These are phyloP conservation scores for Poecilobothrus nobilitatus DNA, from an alignment of 2,888 invertebrate species.

Conservation along the genomic window DNA sequence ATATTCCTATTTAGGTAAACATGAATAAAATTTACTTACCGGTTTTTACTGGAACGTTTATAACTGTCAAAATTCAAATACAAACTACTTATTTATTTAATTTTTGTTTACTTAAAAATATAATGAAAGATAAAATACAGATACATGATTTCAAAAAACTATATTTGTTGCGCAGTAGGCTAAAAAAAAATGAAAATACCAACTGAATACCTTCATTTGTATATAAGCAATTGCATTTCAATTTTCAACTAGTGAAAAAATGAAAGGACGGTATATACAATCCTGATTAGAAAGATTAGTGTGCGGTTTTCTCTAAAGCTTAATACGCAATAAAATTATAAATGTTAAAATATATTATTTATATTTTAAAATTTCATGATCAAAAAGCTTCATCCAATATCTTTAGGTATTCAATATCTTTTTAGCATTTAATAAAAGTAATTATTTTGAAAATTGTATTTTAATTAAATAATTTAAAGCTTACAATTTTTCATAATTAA, in stretches of 20 bases:
- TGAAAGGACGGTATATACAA: slow-evolving; percentile 94
- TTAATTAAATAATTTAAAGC: neutral
- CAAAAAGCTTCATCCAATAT: too few relatives aligned
- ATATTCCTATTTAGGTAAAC: too few relatives aligned
- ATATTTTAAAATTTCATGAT: neutral
- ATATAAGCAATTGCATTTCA: slow-evolving; percentile 97
- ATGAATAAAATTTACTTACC: too few relatives aligned
- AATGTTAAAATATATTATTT: slow-evolving; percentile 71
- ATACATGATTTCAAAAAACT: too few relatives aligned
- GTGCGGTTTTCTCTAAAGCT: slow-evolving; percentile 93
- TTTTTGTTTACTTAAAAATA: too few relatives aligned
- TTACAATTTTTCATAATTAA: neutral
- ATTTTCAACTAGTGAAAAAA: slow-evolving; percentile 94
- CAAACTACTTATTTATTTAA: too few relatives aligned
- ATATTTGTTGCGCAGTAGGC: too few relatives aligned
- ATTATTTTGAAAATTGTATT: neutral
- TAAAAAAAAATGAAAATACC: slow-evolving; percentile 92
- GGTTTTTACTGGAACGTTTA: too few relatives aligned
- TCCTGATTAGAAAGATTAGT: slow-evolving; percentile 90
- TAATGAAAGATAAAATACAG: too few relatives aligned
- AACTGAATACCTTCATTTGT: slow-evolving; percentile 92
- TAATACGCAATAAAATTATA: slow-evolving; percentile 95
- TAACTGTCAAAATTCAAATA: too few relatives aligned
- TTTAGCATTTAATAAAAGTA: too few relatives aligned
- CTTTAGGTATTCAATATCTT: slow-evolving; percentile 77